These are phyloP conservation scores for Unio delphinus DNA, from an alignment of 2,888 invertebrate species.

Conservation along the genomic window DNA sequence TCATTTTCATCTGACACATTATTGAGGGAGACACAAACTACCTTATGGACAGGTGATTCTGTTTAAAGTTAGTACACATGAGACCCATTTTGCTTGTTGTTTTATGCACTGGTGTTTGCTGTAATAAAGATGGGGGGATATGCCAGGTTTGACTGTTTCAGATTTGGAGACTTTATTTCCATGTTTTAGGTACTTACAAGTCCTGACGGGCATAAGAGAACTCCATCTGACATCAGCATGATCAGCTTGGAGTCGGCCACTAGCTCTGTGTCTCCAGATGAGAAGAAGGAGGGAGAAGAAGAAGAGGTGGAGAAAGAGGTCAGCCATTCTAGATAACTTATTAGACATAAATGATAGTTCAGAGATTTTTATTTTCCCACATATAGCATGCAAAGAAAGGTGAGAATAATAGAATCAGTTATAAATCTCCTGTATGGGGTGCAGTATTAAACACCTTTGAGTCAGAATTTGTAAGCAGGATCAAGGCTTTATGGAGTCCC, in stretches of 20 bases:
- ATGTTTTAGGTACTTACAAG: constrained; percentile 47
- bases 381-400: too few relatives aligned
- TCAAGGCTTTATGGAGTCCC: too few relatives aligned
- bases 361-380: neutral
- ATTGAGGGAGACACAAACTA: too few relatives aligned
- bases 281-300: constrained; percentile 45
- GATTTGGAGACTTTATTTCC: constrained; percentile 22
- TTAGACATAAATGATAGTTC: neutral
- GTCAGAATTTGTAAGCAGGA: too few relatives aligned
- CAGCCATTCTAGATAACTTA: constrained; percentile 1
- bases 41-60: too few relatives aligned
- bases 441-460: too few relatives aligned
- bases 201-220: constrained; percentile 72
- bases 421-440: too few relatives aligned
- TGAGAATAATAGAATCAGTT: too few relatives aligned
- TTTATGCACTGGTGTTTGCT: constrained; percentile 57
- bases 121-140: too few relatives aligned
- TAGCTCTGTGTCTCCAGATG: constrained; percentile 51
- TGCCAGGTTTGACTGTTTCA: too few relatives aligned
- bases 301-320: constrained; percentile 40
- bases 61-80: neutral
- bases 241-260: constrained; percentile 75
- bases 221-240: constrained; percentile 81
- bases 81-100: neutral
- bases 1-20: too few relatives aligned